Evolutionary conservation across 2,113 vertebrate species (phyloP), one percentile per base, ranked within the genome.

Genomic region (Lepus timidus): DNA sequence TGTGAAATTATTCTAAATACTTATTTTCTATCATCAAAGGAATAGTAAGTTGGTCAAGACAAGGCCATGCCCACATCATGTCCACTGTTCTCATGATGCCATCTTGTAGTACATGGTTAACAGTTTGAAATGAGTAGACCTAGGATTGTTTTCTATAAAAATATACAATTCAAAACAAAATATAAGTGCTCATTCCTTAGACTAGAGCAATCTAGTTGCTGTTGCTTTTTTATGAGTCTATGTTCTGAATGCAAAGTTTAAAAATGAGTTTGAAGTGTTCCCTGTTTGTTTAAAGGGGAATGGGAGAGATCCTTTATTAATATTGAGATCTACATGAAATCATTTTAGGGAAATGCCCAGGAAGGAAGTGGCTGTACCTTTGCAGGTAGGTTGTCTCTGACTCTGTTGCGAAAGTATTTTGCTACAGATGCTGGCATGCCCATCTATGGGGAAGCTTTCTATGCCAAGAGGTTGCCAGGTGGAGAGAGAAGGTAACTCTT

Each of bases 191-290:
- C 36, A 49, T n/a, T 85, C 20, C 17, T 93, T 29, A 61, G 52
- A 70, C 11, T 36, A 71, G 19, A 79, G 11, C 33, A 29, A 58
- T 33, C 9, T 55, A 23, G 8, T 6, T 81, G 6, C 10, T 89
- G 6, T 2, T 85, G 9, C 2, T 89, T 96, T 83, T 67, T 62
- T 62, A 39, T 87, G 31, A 16, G 4, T 52, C 36, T 84, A 25
- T 39, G 39, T 84, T 95, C 29, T 80, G 27, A 96, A 81, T 81
- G 7, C 4, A 17, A 22, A 70, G 11, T 61, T 94, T 90, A 70
- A 73, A 88, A 95, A 51, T 8, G 55, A 76, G 31, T 8, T 39
- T 39, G 62, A 73, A 62, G 29, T 91, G n/a, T 23, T 61, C 82
- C 49, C 33, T 75, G 39, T 51, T 93, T 85, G 65, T 81, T 70